Evolutionary conservation across 2,888 invertebrate genomes (phyloP).

Genomic region (Thumatha senex): DNA sequence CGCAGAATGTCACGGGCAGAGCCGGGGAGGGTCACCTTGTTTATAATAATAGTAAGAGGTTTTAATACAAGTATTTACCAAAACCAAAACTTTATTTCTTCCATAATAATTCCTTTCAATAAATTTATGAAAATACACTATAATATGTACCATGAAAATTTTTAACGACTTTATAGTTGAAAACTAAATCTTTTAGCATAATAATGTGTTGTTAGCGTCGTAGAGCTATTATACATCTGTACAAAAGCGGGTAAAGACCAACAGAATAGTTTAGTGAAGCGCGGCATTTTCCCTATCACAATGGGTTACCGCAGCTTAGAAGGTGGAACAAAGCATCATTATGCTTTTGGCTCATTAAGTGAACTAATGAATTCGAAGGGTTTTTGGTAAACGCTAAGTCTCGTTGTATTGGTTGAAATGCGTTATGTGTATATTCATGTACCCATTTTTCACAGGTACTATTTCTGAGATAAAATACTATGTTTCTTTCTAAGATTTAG

Average conservation of each 20-base stretch:
- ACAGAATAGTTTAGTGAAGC: constrained; percentile 44
- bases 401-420: no score
- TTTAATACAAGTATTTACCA: no score
- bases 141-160: not conserved
- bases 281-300: constrained; percentile 58
- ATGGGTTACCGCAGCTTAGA: constrained; percentile 53
- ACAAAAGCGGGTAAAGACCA: constrained; percentile 35
- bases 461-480: no score
- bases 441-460: no score
- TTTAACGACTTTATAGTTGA: constrained; percentile 12
- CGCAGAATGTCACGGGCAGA: no score
- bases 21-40: no score
- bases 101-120: no score
- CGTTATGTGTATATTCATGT: no score
- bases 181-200: constrained; percentile 25
- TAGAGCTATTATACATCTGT: constrained; percentile 14
- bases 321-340: constrained; percentile 66
- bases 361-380: constrained; percentile 68
- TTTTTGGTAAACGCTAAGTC: constrained; percentile 49
- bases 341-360: constrained; percentile 68
- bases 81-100: no score
- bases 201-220: constrained; percentile 6
- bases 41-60: no score
- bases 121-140: no score
- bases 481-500: no score